phyloP scores from a whole-genome alignment of 2,888 invertebrate genomes.

The Blastobasis lacticolella region DNA sequence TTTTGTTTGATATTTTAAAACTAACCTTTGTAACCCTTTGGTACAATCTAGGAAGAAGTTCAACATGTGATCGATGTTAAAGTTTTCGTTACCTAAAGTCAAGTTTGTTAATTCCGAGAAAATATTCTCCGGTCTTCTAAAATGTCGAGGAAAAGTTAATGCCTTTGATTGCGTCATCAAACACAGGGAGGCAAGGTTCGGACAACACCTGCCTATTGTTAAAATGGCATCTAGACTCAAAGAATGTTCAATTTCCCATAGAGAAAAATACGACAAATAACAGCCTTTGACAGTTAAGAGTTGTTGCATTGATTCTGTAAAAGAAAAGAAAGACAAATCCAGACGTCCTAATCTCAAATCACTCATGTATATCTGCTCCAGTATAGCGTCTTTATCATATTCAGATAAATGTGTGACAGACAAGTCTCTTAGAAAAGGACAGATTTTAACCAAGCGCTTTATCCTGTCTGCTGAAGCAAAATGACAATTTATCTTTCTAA shows the following conservation, averaged over 20 bases:
- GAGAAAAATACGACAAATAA: constrained; percentile 59
- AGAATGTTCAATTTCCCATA: constrained; percentile 63
- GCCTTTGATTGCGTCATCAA: constrained; percentile 59
- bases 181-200: constrained; percentile 53
- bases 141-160: constrained; percentile 48
- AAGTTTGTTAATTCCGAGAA: constrained; percentile 49
- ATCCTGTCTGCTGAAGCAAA: constrained; percentile 62
- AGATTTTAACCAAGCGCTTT: constrained; percentile 54
- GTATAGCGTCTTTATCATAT: constrained; percentile 57
- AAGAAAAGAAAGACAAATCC: constrained; percentile 64
- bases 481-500: constrained; percentile 62
- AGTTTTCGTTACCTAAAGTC: constrained; percentile 60
- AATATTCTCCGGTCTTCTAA: constrained; percentile 39
- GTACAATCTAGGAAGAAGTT: constrained; percentile 55
- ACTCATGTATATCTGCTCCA: constrained; percentile 53
- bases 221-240: constrained; percentile 52
- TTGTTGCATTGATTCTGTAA: constrained; percentile 48
- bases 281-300: constrained; percentile 52
- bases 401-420: constrained; percentile 61
- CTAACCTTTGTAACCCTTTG: constrained; percentile 46
- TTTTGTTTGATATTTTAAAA: constrained; percentile 60
- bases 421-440: constrained; percentile 55
- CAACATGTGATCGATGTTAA: constrained; percentile 49
- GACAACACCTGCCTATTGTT: constrained; percentile 53
- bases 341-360: constrained; percentile 48